Evolutionary conservation across 1,140 invertebrate species (phyloP).

Genomic region (Cecropterus lyciades): DNA sequence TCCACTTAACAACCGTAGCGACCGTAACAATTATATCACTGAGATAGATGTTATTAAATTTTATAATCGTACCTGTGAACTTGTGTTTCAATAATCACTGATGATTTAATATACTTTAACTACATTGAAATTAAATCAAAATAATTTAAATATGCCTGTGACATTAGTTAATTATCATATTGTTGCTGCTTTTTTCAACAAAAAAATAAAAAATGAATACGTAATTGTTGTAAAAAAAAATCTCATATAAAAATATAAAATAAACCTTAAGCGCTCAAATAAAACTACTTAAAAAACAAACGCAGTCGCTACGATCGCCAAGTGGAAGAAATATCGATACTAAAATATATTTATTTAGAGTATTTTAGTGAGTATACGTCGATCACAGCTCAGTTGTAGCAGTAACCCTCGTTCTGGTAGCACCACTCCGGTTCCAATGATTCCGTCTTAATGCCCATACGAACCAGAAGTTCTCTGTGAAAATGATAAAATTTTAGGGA

Average conservation of each 20-base stretch:
- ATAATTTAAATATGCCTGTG: too few relatives aligned
- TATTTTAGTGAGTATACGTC: too few relatives aligned
- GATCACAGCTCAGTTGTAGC: slow-evolving; percentile 59
- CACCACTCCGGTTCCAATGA: slow-evolving; percentile 93
- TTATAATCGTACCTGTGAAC: too few relatives aligned
- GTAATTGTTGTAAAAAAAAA: neutral
- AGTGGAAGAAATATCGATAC: too few relatives aligned
- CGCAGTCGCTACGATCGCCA: neutral
- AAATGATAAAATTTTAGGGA: too few relatives aligned
- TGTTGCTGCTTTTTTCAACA: too few relatives aligned
- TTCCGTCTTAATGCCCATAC: slow-evolving; percentile 88
- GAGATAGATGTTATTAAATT: neutral
- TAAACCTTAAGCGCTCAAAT: neutral
- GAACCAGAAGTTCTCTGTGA: slow-evolving; percentile 88
- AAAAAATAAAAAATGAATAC: too few relatives aligned
- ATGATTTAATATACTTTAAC: too few relatives aligned
- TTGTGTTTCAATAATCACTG: too few relatives aligned
- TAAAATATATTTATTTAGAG: too few relatives aligned
- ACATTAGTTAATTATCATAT: too few relatives aligned
- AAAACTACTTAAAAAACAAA: neutral
- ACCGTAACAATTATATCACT: neutral
- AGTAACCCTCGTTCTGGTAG: slow-evolving; percentile 90
- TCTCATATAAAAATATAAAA: neutral
- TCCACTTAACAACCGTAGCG: neutral
- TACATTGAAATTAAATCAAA: too few relatives aligned